Evolutionary conservation across 2,113 vertebrate species (phyloP), one percentile per base, ranked within the genome.

Genomic region (Cacatua alba): DNA sequence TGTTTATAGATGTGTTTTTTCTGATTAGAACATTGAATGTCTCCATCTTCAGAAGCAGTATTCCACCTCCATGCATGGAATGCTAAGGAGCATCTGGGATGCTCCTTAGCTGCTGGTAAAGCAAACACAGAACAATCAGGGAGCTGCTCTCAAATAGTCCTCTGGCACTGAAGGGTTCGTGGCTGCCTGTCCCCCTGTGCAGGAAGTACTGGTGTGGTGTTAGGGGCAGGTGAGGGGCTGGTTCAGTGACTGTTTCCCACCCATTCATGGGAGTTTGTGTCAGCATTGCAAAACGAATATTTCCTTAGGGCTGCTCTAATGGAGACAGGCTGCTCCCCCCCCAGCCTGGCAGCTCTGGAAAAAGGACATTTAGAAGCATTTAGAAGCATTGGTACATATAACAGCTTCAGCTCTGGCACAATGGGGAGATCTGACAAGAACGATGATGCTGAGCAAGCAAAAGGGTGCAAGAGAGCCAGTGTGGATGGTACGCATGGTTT

Each of bases 111-210:
- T 76, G 29, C 48, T 2, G 1, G 28, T 21, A 57, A 51, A 78
- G 53, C 41, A 62, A 43, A 21, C 23, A 35, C 37, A 21, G 19
- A 76, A 44, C 63, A 33, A 7, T 24, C 33, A 48, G 2, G 3
- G 13, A 11, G 52, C 15, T 77, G 65, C 43, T 81, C 64, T 78
- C 43, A 70, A 91, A 78, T 28, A 39, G 3, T 41, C 14, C 31
- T 35, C 14, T 1, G 3, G 13, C 1, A 1, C 43, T 18, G 52
- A 24, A 28, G 0, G 0, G 17, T 26, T 75, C 2, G 1, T 13
- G 29, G 25, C 51, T 88, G 51, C 37, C 33, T 44, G 28, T 19
- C 28, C 13, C 46, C 3, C 51, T 1, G 0, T 20, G 33, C n/a
- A 75, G 67, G 6, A 76, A 19, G 31, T 33, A 16, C 20, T 39